These are phyloP conservation scores for Drosophila sturtevanti DNA, from an alignment of 1,140 invertebrate genomes.

Conservation along the genomic window DNA sequence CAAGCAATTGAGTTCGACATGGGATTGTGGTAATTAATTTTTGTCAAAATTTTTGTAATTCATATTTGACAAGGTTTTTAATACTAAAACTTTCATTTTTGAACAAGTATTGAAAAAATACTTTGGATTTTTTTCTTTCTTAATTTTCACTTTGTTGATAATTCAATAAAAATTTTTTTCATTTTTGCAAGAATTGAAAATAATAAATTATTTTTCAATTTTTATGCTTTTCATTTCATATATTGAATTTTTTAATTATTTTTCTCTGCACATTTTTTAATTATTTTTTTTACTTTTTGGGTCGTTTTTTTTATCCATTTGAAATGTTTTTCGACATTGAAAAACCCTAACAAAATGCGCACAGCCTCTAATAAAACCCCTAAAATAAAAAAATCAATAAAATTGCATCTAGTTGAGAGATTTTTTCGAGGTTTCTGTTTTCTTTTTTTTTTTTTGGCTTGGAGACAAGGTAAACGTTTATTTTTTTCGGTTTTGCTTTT, in stretches of 20 bases:
- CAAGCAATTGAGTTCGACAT: conserved; percentile 22
- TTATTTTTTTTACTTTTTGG: not conserved
- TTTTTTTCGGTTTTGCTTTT: not conserved
- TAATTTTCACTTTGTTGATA: too few relatives aligned
- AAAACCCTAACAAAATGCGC: conserved; percentile 37
- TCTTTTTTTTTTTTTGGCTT: conserved; percentile 5
- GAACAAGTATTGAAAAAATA: too few relatives aligned
- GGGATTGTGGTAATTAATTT: conserved; percentile 8
- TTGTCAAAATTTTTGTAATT: too few relatives aligned
- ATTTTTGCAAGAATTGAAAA: too few relatives aligned
- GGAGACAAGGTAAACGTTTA: conserved; percentile 37
- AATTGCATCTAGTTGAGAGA: conserved; percentile 55
- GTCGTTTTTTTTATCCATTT: conserved; percentile 10
- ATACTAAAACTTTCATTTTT: too few relatives aligned
- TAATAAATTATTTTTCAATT: too few relatives aligned
- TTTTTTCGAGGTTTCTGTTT: conserved; percentile 8
- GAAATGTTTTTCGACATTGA: conserved; percentile 41
- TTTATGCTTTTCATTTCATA: too few relatives aligned
- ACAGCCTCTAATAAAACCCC: conserved; percentile 39
- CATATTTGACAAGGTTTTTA: too few relatives aligned
- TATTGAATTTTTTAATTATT: too few relatives aligned
- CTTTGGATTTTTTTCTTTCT: too few relatives aligned
- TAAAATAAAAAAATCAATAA: conserved; percentile 62
- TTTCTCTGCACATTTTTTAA: not conserved
- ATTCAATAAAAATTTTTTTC: too few relatives aligned